These are phyloP conservation scores for Drosophila seclusa DNA, from an alignment of 2,888 invertebrate species.

Conservation along the genomic window DNA sequence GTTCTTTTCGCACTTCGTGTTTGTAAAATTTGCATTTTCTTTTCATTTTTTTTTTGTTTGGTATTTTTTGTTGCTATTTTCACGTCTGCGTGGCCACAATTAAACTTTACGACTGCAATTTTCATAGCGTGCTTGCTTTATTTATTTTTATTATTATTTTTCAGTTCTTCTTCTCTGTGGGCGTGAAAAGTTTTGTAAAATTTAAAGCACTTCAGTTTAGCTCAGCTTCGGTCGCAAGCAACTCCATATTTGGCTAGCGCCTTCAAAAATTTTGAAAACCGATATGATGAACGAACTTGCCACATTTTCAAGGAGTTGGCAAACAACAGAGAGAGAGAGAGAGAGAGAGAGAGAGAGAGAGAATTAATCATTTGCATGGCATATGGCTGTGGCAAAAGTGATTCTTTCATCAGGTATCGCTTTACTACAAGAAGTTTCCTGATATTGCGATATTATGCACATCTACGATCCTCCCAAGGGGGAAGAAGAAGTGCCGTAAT, in stretches of 20 bases:
- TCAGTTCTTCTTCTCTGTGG: background rate
- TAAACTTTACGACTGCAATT: constrained; percentile 78
- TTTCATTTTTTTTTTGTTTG: background rate
- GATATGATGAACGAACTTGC: constrained; percentile 26
- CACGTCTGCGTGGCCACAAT: constrained; percentile 63
- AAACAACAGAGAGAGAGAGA: background rate
- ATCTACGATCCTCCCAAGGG: background rate
- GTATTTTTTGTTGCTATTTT: constrained; percentile 29
- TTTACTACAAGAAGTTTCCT: background rate
- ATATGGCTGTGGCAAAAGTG: background rate
- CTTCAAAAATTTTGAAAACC: background rate
- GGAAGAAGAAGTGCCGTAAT: background rate
- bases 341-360: no score
- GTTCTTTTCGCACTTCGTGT: constrained; percentile 37
- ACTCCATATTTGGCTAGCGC: constrained; percentile 4
- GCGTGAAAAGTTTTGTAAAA: constrained; percentile 39
- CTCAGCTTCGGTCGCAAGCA: constrained; percentile 11
- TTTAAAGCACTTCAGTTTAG: constrained; percentile 50
- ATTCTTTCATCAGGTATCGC: background rate
- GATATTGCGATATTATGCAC: background rate
- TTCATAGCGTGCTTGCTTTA: constrained; percentile 58
- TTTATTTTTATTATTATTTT: constrained; percentile 39
- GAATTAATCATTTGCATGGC: background rate
- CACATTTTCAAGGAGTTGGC: background rate
- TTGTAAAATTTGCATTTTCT: constrained; percentile 57